Percentiles rank a stretch among this genome's conserved stretches.
Conservation (phyloP, 53 echinoderm and acorn worm genomes). For the Echinometra lucunter region DNA sequence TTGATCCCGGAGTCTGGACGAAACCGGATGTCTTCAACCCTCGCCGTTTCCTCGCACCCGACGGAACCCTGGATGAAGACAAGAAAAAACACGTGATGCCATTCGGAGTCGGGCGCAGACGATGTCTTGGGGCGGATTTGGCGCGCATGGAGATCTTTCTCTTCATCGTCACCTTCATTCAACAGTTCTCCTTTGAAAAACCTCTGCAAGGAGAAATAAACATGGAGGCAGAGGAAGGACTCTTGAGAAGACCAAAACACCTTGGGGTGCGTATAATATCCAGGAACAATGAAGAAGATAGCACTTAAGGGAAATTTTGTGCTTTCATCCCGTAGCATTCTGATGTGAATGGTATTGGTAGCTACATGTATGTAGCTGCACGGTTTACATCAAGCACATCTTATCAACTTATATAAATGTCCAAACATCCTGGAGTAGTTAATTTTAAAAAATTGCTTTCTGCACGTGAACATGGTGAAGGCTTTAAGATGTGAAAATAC, state of each 20-base stretch:
- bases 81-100: slow-evolving; percentile 32
- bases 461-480: too few relatives aligned
- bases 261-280: background rate
- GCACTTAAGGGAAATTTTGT: background rate
- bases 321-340: too few relatives aligned
- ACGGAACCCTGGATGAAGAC: slow-evolving; percentile 73
- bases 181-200: slow-evolving; percentile 41
- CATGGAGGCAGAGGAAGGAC: slow-evolving; percentile 59
- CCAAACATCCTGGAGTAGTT: too few relatives aligned
- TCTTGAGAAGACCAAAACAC: background rate
- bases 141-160: slow-evolving; percentile 70
- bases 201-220: slow-evolving; percentile 37
- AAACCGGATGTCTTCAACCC: slow-evolving; percentile 66
- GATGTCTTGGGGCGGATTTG: slow-evolving; percentile 69
- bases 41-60: slow-evolving; percentile 60
- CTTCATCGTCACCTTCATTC: slow-evolving; percentile 52
- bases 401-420: too few relatives aligned
- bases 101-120: slow-evolving; percentile 68
- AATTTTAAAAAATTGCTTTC: too few relatives aligned
- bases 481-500: too few relatives aligned
- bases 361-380: too few relatives aligned
- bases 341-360: too few relatives aligned
- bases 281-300: background rate
- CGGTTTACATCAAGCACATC: too few relatives aligned
- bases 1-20: slow-evolving; percentile 46